Evolutionary conservation across 2,797 vertebrate genomes (phyloP), one percentile per base, ranked within the genome.

Genomic region (Pogonophryne albipinna): DNA sequence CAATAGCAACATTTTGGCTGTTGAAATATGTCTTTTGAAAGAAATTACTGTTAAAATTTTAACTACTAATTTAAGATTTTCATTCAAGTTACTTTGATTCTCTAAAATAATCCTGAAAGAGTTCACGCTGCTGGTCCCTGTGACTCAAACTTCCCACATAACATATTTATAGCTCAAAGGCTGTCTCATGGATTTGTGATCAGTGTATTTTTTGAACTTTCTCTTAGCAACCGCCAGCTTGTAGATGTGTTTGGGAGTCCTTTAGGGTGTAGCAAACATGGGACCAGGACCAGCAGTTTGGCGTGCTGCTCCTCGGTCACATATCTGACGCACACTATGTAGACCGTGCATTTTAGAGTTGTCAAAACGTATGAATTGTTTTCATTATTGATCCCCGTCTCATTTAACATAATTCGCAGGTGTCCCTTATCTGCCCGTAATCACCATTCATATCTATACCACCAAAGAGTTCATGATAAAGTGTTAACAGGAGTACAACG

Each of bases 131-230:
- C 41, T 20, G 44, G 52, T 38, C 11, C 42, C 34, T 65, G 38
- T 67, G 74, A 77, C 20, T 78, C 66, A 75, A 34, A 79, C 15
- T 45, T 59, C 52, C 57, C 66, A 67, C 47, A 55, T 70, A 23
- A 47, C 23, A 34, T 46, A 38, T 69, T 47, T 42, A 20, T 16
- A 31, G 19, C 55, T 72, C 60, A 66, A 66, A 74, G 15, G 14
- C 41, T 0, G 6, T 56, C 19, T 42, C 16, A 27, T 46, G 27
- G 52, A 56, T 64, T 73, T 57, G 20, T 63, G 38, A 75, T 76
- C 31, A 69, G 64, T 38, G 41, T 49, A 23, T 1, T 74, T 72
- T 57, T 19, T 73, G 47, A 27, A 51, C 41, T 45, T 42, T 75
- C 45, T 58, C 14, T 31, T 10, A 6, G 46, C 66, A 74, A 52